These are phyloP conservation scores for Pseudachorutes palmiensis DNA, from an alignment of 1,140 invertebrate species.

Conservation along the genomic window DNA sequence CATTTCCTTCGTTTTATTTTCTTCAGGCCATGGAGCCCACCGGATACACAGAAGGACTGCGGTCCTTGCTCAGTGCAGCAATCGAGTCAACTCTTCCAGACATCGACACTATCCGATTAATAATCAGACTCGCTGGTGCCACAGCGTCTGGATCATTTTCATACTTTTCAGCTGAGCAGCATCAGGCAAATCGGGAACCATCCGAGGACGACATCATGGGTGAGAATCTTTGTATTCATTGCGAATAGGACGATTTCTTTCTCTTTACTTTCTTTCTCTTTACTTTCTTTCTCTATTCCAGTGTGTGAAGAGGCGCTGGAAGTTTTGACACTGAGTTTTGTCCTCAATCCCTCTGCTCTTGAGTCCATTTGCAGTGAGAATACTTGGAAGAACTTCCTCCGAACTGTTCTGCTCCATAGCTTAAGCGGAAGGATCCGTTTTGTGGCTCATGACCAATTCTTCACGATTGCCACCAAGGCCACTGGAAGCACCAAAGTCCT, in stretches of 20 bases:
- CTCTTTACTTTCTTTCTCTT: neutral
- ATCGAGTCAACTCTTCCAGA: slow-evolving; percentile 51
- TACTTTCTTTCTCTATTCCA: slow-evolving; percentile 40
- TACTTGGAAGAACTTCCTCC: slow-evolving; percentile 29
- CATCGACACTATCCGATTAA: slow-evolving; percentile 56
- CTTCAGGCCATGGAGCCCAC: slow-evolving; percentile 19
- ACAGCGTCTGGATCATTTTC: slow-evolving; percentile 42
- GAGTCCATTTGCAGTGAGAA: slow-evolving; percentile 46
- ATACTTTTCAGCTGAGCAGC: slow-evolving; percentile 33
- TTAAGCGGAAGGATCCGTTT: slow-evolving; percentile 51
- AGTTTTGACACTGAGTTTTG: slow-evolving; percentile 77
- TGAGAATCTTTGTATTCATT: slow-evolving; percentile 9
- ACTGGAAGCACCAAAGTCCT: slow-evolving; percentile 52
- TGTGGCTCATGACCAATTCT: slow-evolving; percentile 71
- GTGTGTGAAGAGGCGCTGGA: slow-evolving; percentile 89
- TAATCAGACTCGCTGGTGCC: slow-evolving; percentile 69
- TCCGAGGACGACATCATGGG: slow-evolving; percentile 33
- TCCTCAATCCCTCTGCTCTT: slow-evolving; percentile 70
- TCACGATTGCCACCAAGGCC: slow-evolving; percentile 66
- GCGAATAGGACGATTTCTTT: neutral
- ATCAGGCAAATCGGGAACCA: slow-evolving; percentile 35
- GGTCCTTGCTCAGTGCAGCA: slow-evolving; percentile 28
- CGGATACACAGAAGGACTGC: slow-evolving; percentile 22
- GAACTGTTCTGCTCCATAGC: slow-evolving; percentile 30
- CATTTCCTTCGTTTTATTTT: too few relatives aligned